A percentile compares a stretch with the other conserved stretches of the same genome.
Evolutionary conservation across 2,797 vertebrate genomes (phyloP).

Genomic region (Diplodus sargus): DNA sequence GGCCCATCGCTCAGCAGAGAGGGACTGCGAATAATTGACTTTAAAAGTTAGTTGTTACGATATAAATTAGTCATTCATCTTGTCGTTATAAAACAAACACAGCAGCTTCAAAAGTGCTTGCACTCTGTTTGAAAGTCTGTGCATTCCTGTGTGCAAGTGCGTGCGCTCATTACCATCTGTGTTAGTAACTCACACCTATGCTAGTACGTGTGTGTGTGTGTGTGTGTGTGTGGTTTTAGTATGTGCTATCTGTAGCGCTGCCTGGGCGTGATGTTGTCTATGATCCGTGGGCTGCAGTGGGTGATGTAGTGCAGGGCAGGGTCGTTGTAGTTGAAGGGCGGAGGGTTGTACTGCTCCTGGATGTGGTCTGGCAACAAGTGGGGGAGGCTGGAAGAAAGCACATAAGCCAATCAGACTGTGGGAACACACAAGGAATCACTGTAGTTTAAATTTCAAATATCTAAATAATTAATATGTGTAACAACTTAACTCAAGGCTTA

Average conservation of each 20-base stretch:
- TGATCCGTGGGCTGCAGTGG: constrained; percentile 84
- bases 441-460: not conserved
- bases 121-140: constrained; percentile 11
- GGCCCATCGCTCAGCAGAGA: constrained; percentile 49
- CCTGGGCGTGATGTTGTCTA: constrained; percentile 75
- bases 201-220: not conserved
- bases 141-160: constrained; percentile 4
- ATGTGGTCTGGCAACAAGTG: constrained; percentile 77
- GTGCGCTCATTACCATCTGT: not conserved
- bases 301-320: constrained; percentile 84
- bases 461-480: too few species aligned
- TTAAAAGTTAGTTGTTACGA: constrained; percentile 56
- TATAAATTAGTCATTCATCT: constrained; percentile 68
- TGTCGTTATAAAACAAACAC: constrained; percentile 38
- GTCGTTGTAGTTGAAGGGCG: constrained; percentile 82
- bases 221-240: constrained; percentile 1
- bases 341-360: constrained; percentile 76
- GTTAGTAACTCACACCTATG: not conserved
- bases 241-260: constrained; percentile 67
- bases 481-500: too few species aligned
- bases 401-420: constrained; percentile 20
- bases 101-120: constrained; percentile 39
- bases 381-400: constrained; percentile 78
- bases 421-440: not conserved
- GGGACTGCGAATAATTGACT: constrained; percentile 49